These are phyloP conservation scores for Helostoma temminkii DNA, from an alignment of 2,797 vertebrate genomes.

Conservation along the genomic window DNA sequence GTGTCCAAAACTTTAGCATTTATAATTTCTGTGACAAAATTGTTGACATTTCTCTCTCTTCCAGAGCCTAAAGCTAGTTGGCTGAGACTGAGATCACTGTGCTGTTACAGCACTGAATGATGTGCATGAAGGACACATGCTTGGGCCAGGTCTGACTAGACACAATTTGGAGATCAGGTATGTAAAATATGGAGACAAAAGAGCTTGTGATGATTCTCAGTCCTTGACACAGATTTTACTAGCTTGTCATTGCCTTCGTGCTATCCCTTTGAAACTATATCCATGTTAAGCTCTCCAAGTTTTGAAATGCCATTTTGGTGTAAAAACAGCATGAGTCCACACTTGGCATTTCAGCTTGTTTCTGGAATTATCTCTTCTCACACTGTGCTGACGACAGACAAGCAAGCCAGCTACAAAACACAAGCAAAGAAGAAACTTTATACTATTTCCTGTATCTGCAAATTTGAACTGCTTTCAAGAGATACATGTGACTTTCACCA, in stretches of 20 bases:
- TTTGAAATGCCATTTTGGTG: too few species aligned
- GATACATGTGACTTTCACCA: too few species aligned
- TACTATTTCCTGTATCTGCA: too few species aligned
- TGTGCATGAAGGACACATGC: neutral
- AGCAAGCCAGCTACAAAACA: too few species aligned
- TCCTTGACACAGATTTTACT: neutral
- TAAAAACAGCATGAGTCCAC: too few species aligned
- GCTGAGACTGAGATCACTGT: neutral
- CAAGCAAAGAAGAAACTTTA: too few species aligned
- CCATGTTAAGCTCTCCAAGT: too few species aligned
- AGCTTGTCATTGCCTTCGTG: neutral
- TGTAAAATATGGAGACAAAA: neutral
- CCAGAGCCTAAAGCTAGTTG: too few species aligned
- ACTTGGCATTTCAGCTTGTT: too few species aligned
- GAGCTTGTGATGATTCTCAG: neutral
- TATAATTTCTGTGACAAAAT: neutral
- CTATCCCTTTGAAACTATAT: neutral
- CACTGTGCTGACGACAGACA: too few species aligned
- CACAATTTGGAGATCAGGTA: neutral
- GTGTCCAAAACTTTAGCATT: neutral
- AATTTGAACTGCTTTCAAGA: too few species aligned
- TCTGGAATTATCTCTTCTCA: too few species aligned
- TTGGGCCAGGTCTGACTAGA: neutral
- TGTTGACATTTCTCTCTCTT: neutral
- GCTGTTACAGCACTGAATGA: neutral